Evolutionary conservation across 2,888 invertebrate species (phyloP), one percentile per base, ranked within the genome.

Genomic region (Orthonychiurus folsomi): DNA sequence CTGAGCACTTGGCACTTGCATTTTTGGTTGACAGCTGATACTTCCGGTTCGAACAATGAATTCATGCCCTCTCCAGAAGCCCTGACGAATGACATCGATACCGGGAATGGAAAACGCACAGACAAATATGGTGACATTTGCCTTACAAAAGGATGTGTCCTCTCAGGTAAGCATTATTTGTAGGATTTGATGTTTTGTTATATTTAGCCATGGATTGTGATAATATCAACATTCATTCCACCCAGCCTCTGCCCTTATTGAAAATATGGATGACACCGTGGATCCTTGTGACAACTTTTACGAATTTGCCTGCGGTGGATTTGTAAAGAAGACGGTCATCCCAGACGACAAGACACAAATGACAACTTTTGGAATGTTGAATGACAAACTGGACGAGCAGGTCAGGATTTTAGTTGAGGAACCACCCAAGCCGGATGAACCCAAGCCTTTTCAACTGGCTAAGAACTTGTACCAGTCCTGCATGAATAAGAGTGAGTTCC

Each of bases 281-380:
- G 86, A 88, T 67, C 89, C 89, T 0, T 89, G 89, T 75, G 87
- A 89, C 72, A 87, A 90, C 75, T 89, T 90, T 77, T 89, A 89
- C 76, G 81, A 85, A 73, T 89, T 87, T 75, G 84, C 89, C 0
- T 89, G 89, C 73, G 89, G 89, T 1, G 83, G 83, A 18, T 89
- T 88, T 77, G 77, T 87, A 48, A 83, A 83, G 74, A 81, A 80
- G 58, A 87, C 85, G 0, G 81, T 82, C 62, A 89, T 90, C 62
- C 88, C 89, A 0, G 89, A 89, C 69, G 89, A 89, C 76, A 88
- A 89, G 78, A 85, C 87, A 0, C 84, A 86, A 3, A 84, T 89
- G 48, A 87, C 87, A 67, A 75, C 76, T 1, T 79, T 90, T 79
- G 87, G 86, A 65, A 82, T 85, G 68, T 86, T 89, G 74, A 85